Percentiles rank a stretch among this genome's conserved stretches.
phyloP scores from a whole-genome alignment of 2,888 invertebrate species.

The Rhyacophila evoluta region DNA sequence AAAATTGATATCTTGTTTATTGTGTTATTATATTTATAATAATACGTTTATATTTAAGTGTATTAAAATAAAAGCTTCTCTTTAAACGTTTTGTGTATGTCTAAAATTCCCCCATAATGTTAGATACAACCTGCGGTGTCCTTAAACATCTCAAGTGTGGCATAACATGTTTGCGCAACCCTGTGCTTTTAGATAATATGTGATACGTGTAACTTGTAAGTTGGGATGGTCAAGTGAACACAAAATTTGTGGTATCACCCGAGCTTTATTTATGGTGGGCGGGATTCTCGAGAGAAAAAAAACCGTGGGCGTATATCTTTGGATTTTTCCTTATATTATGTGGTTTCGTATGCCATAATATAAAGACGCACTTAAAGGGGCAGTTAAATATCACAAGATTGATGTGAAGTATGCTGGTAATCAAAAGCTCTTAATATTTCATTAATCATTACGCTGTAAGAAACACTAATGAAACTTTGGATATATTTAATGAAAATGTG shows the following conservation, averaged over 20 bases:
- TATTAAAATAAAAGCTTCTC: too few species aligned
- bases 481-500: too few species aligned
- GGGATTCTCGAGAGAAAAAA: not conserved
- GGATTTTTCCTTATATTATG: not conserved
- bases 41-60: too few species aligned
- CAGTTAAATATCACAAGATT: not conserved
- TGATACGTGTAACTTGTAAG: constrained; percentile 25
- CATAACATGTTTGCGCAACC: not conserved
- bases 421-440: not conserved
- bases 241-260: constrained; percentile 31
- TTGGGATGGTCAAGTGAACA: constrained; percentile 27
- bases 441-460: too few species aligned
- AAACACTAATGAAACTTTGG: too few species aligned
- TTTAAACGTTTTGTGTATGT: too few species aligned
- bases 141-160: not conserved
- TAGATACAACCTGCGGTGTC: too few species aligned
- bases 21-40: too few species aligned
- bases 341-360: not conserved
- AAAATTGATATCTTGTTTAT: too few species aligned
- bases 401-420: not conserved
- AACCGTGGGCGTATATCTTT: not conserved
- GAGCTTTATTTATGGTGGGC: constrained; percentile 30
- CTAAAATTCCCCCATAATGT: too few species aligned
- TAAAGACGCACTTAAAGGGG: not conserved
- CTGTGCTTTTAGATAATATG: constrained; percentile 9